These are phyloP conservation scores for Drosophila punjabiensis DNA, from an alignment of 1,140 invertebrate genomes.

Conservation along the genomic window DNA sequence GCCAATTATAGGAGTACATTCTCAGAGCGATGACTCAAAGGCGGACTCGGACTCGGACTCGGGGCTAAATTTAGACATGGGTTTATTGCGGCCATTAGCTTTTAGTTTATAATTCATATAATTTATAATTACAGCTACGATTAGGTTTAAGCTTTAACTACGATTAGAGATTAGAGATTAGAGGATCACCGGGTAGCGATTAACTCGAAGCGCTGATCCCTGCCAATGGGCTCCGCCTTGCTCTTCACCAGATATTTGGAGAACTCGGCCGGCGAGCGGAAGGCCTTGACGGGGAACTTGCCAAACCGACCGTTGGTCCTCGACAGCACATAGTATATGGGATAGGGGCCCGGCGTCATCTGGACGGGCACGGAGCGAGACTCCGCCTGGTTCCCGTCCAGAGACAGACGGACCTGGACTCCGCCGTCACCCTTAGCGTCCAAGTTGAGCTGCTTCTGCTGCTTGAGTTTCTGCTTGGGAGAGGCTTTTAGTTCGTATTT, in stretches of 20 bases:
- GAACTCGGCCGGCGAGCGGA: slow-evolving; percentile 67
- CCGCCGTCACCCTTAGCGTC: slow-evolving; percentile 13
- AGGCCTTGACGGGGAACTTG: slow-evolving; percentile 79
- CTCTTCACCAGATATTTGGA: slow-evolving; percentile 76
- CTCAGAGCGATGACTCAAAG: slow-evolving; percentile 32
- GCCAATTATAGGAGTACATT: slow-evolving; percentile 26
- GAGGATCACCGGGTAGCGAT: slow-evolving; percentile 55
- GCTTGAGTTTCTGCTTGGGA: slow-evolving; percentile 78
- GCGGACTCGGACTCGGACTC: slow-evolving; percentile 7
- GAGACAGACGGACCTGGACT: background rate
- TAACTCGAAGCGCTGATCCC: slow-evolving; percentile 59
- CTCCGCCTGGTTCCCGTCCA: slow-evolving; percentile 8
- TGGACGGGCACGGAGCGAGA: slow-evolving; percentile 53
- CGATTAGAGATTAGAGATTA: slow-evolving; percentile 31
- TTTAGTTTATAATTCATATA: slow-evolving; percentile 64
- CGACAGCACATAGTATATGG: slow-evolving; percentile 78
- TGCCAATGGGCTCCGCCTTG: slow-evolving; percentile 71
- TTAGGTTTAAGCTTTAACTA: slow-evolving; percentile 16
- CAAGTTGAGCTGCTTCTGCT: slow-evolving; percentile 76
- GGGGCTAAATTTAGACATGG: slow-evolving; percentile 38
- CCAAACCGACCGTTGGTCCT: slow-evolving; percentile 82
- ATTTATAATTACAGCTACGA: slow-evolving; percentile 28
- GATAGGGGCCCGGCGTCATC: slow-evolving; percentile 77
- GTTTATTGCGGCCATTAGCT: slow-evolving; percentile 59
- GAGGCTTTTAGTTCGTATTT: slow-evolving; percentile 78